Base-by-base conservation (phyloP, 1,140 invertebrate genomes). In the Papilio glaucus region DNA sequence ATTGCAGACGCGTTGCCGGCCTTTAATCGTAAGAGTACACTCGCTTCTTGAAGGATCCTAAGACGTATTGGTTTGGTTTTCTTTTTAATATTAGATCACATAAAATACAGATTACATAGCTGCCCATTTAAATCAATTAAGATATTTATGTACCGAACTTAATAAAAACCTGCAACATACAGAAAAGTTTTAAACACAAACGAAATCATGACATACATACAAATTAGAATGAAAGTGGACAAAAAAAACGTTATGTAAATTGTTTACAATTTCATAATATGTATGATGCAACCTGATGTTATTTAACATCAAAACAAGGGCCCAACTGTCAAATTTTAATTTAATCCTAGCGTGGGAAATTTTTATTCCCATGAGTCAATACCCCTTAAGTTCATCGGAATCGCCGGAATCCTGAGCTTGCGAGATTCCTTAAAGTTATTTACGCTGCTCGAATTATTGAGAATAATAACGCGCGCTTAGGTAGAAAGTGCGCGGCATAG, bases 371-470 rank as follows among this genome's bases (percentile, higher is more conserved):
- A 49, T 7, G 15, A 15, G 21, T 33, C 2, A 3, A 33, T 6
- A 3, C 15, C 39, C 39, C 13, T 41, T 41, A 12, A 4, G 13
- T 13, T 12, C 15, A 18, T 45, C 8, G 10, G 10, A 18, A 7
- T 49, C 0, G 18, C 9, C 10, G 45, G 45, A 49, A 49, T 49
- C 1, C 21, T 0, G 13, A 41, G 7, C 45, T 9, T 18, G 15
- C 18, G 45, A 41, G 39, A 49, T 21, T 49, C 45, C 7, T 49
- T 49, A 15, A 49, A 21, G 45, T 49, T 49, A 18, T 49, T 49
- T 33, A 33, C 45, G 45, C 15, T 18, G 15, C 18, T 49, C 45
- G 45, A 21, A 49, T 18, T 49, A 49, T 49, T 49, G 45, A 45
- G 42, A 18, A 49, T 7, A 18, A 45, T 18, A 18, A 41, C 45